These are phyloP conservation scores for Enchytraeus crypticus DNA, from an alignment of 2,888 invertebrate genomes.

Conservation along the genomic window DNA sequence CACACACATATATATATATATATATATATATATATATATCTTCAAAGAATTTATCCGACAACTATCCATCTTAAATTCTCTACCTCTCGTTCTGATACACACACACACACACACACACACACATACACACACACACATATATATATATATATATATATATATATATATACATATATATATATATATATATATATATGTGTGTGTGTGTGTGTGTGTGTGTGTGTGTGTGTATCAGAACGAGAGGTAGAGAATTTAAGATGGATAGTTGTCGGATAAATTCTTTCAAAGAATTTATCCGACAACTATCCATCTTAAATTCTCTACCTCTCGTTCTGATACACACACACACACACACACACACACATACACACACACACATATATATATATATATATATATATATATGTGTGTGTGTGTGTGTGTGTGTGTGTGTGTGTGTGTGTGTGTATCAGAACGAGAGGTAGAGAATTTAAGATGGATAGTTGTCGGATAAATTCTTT, in stretches of 20 bases:
- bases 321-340: too few species aligned
- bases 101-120: constrained; percentile 5
- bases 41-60: too few species aligned
- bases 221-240: not conserved
- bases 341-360: too few species aligned
- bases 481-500: too few species aligned
- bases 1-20: constrained; percentile 3
- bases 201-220: constrained; percentile 1
- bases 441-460: not conserved
- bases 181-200: not conserved
- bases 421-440: constrained; percentile 2
- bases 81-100: too few species aligned
- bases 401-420: not conserved
- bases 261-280: too few species aligned
- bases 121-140: constrained; percentile 8
- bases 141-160: constrained; percentile 13
- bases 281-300: too few species aligned
- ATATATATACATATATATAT: constrained; percentile 16
- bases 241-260: not conserved
- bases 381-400: not conserved
- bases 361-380: constrained; percentile 1
- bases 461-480: not conserved
- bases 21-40: constrained; percentile 6
- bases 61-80: too few species aligned
- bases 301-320: too few species aligned